Evolutionary conservation across 1,140 invertebrate genomes (phyloP), one percentile per base, ranked within the genome.

Genomic region (Meloidogyne floridensis): DNA sequence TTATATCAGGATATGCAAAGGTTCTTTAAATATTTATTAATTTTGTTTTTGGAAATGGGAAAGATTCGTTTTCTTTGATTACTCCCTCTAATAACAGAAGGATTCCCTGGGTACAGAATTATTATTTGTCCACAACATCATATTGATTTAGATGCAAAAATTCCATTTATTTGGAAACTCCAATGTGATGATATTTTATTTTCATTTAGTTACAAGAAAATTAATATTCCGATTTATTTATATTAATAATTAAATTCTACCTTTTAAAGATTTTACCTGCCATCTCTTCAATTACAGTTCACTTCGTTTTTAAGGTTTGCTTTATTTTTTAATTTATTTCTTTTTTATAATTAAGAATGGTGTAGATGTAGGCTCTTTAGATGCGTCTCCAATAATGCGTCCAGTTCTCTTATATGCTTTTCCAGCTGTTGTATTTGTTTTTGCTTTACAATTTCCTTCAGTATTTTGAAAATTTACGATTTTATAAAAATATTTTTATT

Each of bases 391-490:
- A 9, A 15, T 72, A 11, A 86, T 88, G 82, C 43, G 84, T 42
- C 72, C 82, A n/a, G 83, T 83, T 32, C 84, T 89, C 77, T 81
- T 72, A 73, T 90, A 86, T 77, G 87, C 84, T 77, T 72, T 97
- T 56, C 96, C 96, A 11, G 0, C 97, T 10, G 82, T 95, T 42
- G 93, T 95, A 87, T 93, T 97, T 72, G 94, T 95, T 5, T 94
- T 97, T 86, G 94, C 93, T 15, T 92, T 95, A 43, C 94, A 95
- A 88, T 97, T 98, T 87, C 94, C 95, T n/a, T 93, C 94, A 43
- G 94, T 94, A 91, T 92, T 92, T 92, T n/a, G 43, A 10, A 20
- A 43, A 15, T 82, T 10, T 43, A 65, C 56, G 32, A 71, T 20
- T 79, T 82, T 80, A 13, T 75, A 20, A 7, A 80, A 10, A 75